Percentiles rank a stretch among this genome's conserved stretches.
Conservation (phyloP, 2,113 vertebrate species). For the Baryphthengus martii region DNA sequence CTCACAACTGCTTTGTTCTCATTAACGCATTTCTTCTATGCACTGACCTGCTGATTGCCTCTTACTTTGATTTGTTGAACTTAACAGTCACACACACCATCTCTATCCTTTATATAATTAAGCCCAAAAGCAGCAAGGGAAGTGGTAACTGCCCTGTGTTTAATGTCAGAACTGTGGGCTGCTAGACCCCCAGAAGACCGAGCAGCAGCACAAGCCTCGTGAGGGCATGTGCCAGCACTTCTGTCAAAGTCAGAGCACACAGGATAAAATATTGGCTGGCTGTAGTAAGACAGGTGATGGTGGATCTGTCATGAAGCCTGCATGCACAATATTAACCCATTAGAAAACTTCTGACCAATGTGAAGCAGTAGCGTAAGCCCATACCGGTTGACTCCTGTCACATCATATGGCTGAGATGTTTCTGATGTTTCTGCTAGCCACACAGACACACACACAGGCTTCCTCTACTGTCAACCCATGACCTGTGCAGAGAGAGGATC, state of each 20-base stretch:
- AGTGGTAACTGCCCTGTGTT: neutral
- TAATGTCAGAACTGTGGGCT: fast-evolving
- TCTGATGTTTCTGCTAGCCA: neutral
- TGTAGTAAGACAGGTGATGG: neutral
- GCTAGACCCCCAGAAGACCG: neutral
- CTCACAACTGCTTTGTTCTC: neutral
- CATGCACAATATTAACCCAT: neutral
- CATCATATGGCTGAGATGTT: neutral
- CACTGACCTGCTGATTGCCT: neutral
- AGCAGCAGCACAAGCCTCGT: neutral
- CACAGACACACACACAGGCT: too few relatives aligned
- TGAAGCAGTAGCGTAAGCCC: neutral
- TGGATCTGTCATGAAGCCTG: fast-evolving
- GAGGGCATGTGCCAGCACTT: fast-evolving
- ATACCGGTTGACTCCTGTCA: neutral
- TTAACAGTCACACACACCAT: fast-evolving
- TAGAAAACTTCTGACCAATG: neutral
- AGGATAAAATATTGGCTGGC: neutral
- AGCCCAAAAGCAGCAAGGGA: neutral
- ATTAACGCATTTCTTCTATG: neutral
- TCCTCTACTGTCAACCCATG: neutral
- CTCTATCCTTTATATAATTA: neutral
- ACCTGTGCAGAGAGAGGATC: neutral
- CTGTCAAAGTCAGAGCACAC: fast-evolving
- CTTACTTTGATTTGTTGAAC: neutral